Evolutionary conservation across 2,113 vertebrate genomes (phyloP), one percentile per base, ranked within the genome.

Genomic region (Dendropsophus ebraccatus): DNA sequence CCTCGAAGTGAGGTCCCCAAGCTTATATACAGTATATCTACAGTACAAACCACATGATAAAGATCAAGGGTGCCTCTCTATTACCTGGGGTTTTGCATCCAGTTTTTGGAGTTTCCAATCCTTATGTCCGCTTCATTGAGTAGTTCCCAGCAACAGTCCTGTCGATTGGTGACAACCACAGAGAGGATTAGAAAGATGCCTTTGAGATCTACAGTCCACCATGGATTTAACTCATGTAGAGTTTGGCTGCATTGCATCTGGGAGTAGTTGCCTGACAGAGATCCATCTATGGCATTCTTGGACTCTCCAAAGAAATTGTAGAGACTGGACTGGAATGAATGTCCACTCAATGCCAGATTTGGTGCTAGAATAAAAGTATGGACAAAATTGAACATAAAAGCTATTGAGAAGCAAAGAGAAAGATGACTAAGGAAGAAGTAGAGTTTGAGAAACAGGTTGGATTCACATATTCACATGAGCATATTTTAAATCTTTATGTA

Each of bases 61-160:
- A 50, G 49, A 50, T 50, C 6, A 50, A n/a, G n/a, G n/a, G 49
- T 2, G 49, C 52, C 21, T 54, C 6, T 21, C 2, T 21, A 19
- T 60, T 4, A 90, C 89, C 83, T 89, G 58, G 87, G 84, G 9
- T 87, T 89, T 69, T 80, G 11, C 58, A 2, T 0, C 35, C 32
- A 9, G 0, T 0, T 8, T 78, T 0, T 78, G 28, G 83, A 88
- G 60, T 87, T 65, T 13, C 89, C 87, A 23, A 88, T 88, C 25
- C 83, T 79, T 52, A 90, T 89, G 47, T 89, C 87, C 30, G 87
- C 87, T 8, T 84, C 75, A 28, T 70, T 65, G 45, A 88, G 88
- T 8, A 45, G 30, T 4, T 81, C 62, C 9, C 45, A 65, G 35
- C 81, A 82, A 45, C 4, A 76, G 41, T 86, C 62, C 0, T 62